These are phyloP conservation scores for Corythornis leucogaster DNA, from an alignment of 2,797 vertebrate species.

Conservation along the genomic window DNA sequence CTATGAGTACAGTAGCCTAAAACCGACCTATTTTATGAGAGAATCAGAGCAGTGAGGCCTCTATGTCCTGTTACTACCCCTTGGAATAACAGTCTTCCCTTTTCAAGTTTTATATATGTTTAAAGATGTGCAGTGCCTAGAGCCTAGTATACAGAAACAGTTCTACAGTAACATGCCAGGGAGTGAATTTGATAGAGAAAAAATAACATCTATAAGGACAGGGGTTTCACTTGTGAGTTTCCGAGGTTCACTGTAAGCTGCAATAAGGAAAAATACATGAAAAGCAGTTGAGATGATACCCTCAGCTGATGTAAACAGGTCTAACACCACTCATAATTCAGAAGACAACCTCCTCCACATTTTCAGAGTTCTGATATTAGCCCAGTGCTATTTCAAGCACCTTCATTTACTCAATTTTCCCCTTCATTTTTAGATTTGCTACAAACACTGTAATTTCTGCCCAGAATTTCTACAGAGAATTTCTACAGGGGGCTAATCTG, in stretches of 20 bases:
- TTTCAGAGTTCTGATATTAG: neutral
- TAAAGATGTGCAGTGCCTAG: constrained; percentile 15
- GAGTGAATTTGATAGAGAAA: neutral
- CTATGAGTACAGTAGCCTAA: neutral
- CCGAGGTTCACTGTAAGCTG: neutral
- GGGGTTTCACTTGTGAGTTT: neutral
- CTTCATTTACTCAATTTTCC: neutral
- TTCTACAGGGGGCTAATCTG: neutral
- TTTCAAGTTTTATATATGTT: constrained; percentile 12
- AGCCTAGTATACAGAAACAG: neutral
- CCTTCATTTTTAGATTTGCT: neutral
- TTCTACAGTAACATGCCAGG: neutral
- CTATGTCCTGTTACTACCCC: neutral
- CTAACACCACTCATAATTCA: neutral
- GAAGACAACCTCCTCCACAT: neutral
- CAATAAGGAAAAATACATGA: neutral
- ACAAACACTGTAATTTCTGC: neutral
- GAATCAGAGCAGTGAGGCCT: constrained; percentile 17
- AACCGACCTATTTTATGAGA: constrained; percentile 18
- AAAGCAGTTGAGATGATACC: neutral
- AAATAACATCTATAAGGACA: neutral
- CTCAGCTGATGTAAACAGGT: neutral
- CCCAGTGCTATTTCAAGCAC: neutral
- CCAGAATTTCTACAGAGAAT: neutral
- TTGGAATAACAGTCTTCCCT: neutral